Conservation (phyloP, 2,888 invertebrate species). For the Mythimna loreyi region DNA sequence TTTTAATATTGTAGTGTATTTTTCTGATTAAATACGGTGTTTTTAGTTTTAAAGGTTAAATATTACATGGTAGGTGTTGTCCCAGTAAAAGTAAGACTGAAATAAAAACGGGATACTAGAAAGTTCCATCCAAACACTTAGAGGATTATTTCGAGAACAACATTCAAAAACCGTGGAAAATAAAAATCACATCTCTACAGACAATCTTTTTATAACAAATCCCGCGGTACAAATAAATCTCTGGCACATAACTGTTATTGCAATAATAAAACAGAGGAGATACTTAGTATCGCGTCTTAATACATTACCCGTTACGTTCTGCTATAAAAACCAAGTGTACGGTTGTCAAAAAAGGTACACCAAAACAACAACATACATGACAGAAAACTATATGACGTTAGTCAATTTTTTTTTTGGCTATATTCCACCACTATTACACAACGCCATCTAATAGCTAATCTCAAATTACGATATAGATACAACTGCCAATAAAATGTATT, state of each 20-base stretch:
- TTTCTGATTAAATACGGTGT: too few relatives aligned
- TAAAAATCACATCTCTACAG: conserved; percentile 5
- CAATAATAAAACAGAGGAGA: conserved; percentile 53
- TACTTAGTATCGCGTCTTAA: conserved; percentile 55
- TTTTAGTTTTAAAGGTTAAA: too few relatives aligned
- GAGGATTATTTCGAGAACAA: not conserved
- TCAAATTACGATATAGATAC: too few relatives aligned
- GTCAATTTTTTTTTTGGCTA: too few relatives aligned
- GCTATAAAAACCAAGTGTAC: conserved; percentile 65
- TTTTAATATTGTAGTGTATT: too few relatives aligned
- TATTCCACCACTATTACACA: too few relatives aligned
- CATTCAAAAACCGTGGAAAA: not conserved
- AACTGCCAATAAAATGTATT: too few relatives aligned
- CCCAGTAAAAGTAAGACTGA: too few relatives aligned
- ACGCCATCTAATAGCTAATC: too few relatives aligned
- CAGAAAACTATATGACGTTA: too few relatives aligned
- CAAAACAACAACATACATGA: too few relatives aligned
- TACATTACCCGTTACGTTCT: conserved; percentile 65
- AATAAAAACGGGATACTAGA: not conserved
- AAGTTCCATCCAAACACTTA: not conserved
- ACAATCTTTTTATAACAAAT: conserved; percentile 27
- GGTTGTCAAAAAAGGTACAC: not conserved
- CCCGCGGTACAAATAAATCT: conserved; percentile 39
- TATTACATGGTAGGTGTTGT: too few relatives aligned
- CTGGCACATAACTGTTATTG: conserved; percentile 45